These are phyloP conservation scores for Chaetophractus vellerosus DNA, from an alignment of 2,797 vertebrate species.

Conservation along the genomic window DNA sequence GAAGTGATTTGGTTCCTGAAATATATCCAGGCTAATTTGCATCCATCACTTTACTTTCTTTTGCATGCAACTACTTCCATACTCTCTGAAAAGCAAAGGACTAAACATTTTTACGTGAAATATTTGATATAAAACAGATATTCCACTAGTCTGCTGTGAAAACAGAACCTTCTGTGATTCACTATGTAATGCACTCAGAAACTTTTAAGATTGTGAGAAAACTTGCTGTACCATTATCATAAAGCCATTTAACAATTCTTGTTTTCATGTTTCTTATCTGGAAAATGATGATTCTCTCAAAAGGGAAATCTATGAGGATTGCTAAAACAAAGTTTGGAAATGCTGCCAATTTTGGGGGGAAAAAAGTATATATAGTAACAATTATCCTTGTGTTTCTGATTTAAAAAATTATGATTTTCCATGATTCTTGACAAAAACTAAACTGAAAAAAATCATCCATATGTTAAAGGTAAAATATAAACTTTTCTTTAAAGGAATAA, in stretches of 20 bases:
- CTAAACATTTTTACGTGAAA: constrained; percentile 78
- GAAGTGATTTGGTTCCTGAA: constrained; percentile 81
- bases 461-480: constrained; percentile 16
- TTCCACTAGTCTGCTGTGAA: constrained; percentile 82
- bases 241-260: constrained; percentile 49
- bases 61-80: constrained; percentile 58
- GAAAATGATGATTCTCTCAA: background rate
- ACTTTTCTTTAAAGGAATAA: background rate
- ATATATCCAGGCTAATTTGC: constrained; percentile 78
- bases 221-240: constrained; percentile 50
- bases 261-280: background rate
- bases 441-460: background rate
- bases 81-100: constrained; percentile 71
- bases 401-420: background rate
- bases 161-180: constrained; percentile 76
- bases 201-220: constrained; percentile 62
- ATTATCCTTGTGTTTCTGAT: background rate
- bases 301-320: background rate
- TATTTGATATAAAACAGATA: constrained; percentile 85
- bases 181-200: constrained; percentile 56
- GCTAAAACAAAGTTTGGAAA: background rate
- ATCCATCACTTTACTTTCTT: constrained; percentile 75
- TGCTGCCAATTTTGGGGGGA: background rate
- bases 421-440: constrained; percentile 30
- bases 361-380: background rate